Evolutionary conservation across 2,797 vertebrate species (phyloP).

Genomic region (Microctenopoma stevenorrisi): DNA sequence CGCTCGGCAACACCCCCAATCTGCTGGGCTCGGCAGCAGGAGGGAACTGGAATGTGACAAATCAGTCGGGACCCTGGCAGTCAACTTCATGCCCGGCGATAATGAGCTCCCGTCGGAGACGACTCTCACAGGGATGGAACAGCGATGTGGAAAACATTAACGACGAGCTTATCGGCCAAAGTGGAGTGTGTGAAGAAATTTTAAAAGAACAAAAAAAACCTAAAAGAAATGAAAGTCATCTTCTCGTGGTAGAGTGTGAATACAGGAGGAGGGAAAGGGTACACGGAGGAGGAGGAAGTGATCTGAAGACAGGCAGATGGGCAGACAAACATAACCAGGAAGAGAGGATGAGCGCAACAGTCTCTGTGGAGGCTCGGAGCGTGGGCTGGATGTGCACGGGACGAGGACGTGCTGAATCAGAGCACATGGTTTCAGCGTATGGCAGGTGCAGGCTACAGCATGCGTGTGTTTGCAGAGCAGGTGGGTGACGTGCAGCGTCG

Average conservation of each 20-base stretch:
- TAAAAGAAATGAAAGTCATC: not conserved
- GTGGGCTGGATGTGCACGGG: constrained; percentile 46
- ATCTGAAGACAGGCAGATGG: constrained; percentile 56
- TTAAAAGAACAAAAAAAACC: not conserved
- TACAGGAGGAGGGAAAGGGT: constrained; percentile 20
- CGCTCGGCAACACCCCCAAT: constrained; percentile 52
- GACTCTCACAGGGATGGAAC: constrained; percentile 45
- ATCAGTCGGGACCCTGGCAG: constrained; percentile 74
- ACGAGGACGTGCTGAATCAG: constrained; percentile 35
- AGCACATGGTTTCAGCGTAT: constrained; percentile 48
- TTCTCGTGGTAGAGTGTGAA: constrained; percentile 26
- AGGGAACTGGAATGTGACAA: constrained; percentile 70
- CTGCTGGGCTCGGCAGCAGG: constrained; percentile 53
- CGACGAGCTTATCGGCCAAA: constrained; percentile 51
- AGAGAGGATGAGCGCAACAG: constrained; percentile 20
- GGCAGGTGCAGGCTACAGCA: constrained; percentile 28
- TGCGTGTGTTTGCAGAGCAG: constrained; percentile 38
- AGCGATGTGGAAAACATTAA: constrained; percentile 41
- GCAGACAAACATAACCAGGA: constrained; percentile 49
- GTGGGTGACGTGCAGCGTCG: constrained; percentile 53
- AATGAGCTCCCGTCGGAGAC: constrained; percentile 86
- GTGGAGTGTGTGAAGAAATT: constrained; percentile 31
- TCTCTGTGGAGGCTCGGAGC: constrained; percentile 33
- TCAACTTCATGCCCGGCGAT: constrained; percentile 80
- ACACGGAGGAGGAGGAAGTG: constrained; percentile 9